Evolutionary conservation across 1,140 invertebrate genomes (phyloP), one percentile per base, ranked within the genome.

Genomic region (Harpegnathos saltator): DNA sequence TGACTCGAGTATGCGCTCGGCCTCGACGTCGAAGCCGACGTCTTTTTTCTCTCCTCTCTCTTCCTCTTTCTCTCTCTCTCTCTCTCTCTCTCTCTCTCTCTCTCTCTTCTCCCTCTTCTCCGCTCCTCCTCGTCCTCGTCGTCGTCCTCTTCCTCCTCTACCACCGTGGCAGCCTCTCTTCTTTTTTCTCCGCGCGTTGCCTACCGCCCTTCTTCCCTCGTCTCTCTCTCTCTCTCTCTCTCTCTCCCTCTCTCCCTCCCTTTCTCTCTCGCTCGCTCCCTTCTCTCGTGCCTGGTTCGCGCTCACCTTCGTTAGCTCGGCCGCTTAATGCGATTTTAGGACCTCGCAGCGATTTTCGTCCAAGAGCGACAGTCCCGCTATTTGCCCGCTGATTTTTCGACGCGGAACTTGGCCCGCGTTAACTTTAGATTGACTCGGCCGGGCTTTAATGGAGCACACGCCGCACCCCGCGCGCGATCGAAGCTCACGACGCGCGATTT

Each of bases 241-340:
- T 48, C 59, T 56, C 50, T 54, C 22, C 26, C 22, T 63, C 66
- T 80, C 44, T 50, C 66, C 74, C 63, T 68, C 50, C 59, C 22
- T 50, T 22, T 56, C 48, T 22, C 69, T 50, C 71, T 52, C 72
- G 54, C 33, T 48, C 58, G 52, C 29, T 52, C 38, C 38, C 44
- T 68, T 15, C 29, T 81, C 72, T 72, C 68, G 69, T 66, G 61
- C 58, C 62, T 19, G 75, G 82, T 88, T 88, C 87, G 72, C 85
- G 80, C 84, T 87, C 77, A 71, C 82, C 86, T 88, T 88, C 86
- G 85, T 87, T 88, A 87, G 75, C 66, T 75, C 63, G 68, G 66
- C 54, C 73, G 77, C 61, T 87, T 88, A 88, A 88, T 87, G 83
- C 59, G 82, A 87, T 88, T 88, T 87, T 62, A 72, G 71, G 54